Percentiles rank a stretch among this genome's conserved stretches.
Conservation (phyloP, 2,113 vertebrate species). For the Nettapus auritus region DNA sequence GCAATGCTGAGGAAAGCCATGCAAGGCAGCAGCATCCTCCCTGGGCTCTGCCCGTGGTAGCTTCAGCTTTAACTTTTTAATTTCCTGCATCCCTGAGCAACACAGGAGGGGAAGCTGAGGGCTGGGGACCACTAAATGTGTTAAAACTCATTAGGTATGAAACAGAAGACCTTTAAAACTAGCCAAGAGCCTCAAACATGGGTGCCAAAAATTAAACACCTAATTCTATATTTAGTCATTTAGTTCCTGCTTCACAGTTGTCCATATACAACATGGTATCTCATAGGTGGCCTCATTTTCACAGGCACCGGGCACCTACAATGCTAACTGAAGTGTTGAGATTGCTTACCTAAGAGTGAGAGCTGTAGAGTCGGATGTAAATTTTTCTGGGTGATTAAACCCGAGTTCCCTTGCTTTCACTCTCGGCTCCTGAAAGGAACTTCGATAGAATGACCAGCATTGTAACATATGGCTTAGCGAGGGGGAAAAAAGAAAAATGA, state of each 20-base stretch:
- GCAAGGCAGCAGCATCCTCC: constrained; percentile 22
- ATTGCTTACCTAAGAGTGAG: background rate
- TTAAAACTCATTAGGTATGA: constrained; percentile 45
- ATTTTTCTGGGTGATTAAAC: constrained; percentile 61
- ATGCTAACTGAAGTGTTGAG: background rate
- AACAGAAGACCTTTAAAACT: constrained; percentile 53
- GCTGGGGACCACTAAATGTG: constrained; percentile 1
- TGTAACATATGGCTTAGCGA: constrained; percentile 70
- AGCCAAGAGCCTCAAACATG: constrained; percentile 21
- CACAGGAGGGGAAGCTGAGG: constrained; percentile 28
- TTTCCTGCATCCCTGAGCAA: constrained; percentile 71
- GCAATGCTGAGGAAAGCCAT: background rate
- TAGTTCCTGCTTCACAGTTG: background rate
- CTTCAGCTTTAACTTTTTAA: constrained; percentile 56
- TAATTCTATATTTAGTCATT: constrained; percentile 8
- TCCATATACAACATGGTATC: background rate
- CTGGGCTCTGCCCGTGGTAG: background rate
- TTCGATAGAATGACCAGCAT: constrained; percentile 26
- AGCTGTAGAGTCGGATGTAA: background rate
- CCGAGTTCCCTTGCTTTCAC: background rate
- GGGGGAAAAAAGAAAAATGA: constrained; percentile 61
- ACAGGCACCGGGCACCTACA: background rate
- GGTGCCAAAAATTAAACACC: constrained; percentile 57
- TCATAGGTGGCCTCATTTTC: constrained; percentile 17
- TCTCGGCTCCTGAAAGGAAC: constrained; percentile 28